Conservation (phyloP, 2,113 vertebrate species). For the Pica pica region DNA sequence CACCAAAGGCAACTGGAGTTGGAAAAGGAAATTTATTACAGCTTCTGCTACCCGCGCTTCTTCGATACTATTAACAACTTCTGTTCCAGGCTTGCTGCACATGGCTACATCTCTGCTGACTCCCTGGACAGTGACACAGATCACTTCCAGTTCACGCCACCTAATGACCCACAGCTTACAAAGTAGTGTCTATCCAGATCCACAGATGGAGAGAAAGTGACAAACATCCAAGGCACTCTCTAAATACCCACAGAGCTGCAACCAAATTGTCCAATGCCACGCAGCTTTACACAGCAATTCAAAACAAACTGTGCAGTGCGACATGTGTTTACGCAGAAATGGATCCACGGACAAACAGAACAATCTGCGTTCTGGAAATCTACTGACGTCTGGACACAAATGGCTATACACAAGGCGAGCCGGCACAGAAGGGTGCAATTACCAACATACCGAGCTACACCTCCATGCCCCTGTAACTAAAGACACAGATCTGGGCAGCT, state of each 20-base stretch:
- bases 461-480: background rate
- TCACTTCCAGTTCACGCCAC: no score
- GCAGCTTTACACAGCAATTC: background rate
- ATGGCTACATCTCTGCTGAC: no score
- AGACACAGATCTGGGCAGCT: background rate
- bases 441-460: background rate
- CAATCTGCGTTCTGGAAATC: background rate
- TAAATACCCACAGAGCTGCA: background rate
- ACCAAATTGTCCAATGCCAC: rapidly evolving
- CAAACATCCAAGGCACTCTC: no score
- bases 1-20: background rate
- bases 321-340: background rate
- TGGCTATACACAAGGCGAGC: background rate
- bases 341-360: no score
- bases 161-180: no score
- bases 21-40: background rate
- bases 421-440: no score
- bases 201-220: no score
- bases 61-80: background rate
- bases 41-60: rapidly evolving
- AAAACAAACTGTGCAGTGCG: background rate
- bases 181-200: no score
- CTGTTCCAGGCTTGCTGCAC: background rate
- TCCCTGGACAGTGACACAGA: no score
- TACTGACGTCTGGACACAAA: background rate